Evolutionary conservation across 2,888 invertebrate genomes (phyloP).

Genomic region (Tanytarsus gracilentus): DNA sequence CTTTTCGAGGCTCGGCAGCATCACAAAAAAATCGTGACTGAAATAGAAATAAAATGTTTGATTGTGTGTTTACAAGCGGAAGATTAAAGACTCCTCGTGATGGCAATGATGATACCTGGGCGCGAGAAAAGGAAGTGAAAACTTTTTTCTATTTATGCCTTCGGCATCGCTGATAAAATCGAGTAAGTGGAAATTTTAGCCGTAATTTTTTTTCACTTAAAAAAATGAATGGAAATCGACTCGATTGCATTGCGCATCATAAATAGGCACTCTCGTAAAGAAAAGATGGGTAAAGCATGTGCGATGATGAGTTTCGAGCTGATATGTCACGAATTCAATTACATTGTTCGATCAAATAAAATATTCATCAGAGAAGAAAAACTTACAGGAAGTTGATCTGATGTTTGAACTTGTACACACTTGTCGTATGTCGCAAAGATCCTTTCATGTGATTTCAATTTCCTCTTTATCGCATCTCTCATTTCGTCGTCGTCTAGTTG

Average conservation of each 20-base stretch:
- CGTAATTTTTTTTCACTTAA: background rate
- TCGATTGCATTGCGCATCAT: background rate
- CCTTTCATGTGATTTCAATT: too few relatives aligned
- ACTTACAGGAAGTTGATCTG: background rate
- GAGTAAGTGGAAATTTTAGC: background rate
- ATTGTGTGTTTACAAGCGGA: conserved; percentile 28
- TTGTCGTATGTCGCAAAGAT: too few relatives aligned
- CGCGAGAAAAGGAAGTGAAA: background rate
- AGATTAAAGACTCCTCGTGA: conserved; percentile 22
- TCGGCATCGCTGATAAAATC: background rate
- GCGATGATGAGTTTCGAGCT: conserved; percentile 1
- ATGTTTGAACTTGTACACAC: too few relatives aligned
- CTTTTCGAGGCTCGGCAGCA: too few relatives aligned
- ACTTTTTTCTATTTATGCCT: background rate
- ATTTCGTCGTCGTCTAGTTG: too few relatives aligned
- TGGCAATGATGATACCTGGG: background rate
- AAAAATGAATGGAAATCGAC: background rate
- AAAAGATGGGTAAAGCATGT: conserved; percentile 1
- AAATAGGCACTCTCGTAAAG: background rate
- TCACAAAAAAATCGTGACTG: conserved; percentile 7
- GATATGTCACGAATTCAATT: conserved; percentile 28
- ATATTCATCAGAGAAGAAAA: background rate
- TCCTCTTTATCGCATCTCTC: too few relatives aligned
- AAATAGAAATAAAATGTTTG: conserved; percentile 26
- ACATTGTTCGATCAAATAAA: background rate